Evolutionary conservation across 2,888 invertebrate species (phyloP).

Genomic region (Amphipyra tragopoginis): DNA sequence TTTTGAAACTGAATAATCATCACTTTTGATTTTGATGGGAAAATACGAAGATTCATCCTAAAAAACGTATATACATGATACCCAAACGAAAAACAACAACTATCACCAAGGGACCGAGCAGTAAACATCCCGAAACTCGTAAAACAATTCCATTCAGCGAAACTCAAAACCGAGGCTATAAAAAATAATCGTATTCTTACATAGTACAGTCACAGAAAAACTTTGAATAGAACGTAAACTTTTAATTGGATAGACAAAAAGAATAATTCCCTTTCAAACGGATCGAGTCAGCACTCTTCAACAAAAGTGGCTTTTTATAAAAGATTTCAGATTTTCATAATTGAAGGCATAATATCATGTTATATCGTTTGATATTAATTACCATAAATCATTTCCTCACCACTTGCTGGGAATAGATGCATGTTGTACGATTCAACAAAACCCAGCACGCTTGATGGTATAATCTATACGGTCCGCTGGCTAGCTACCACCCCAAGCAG

Average conservation of each 20-base stretch:
- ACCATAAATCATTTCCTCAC: too few relatives aligned
- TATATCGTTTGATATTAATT: too few relatives aligned
- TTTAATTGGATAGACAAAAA: conserved; percentile 57
- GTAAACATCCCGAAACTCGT: conserved; percentile 50
- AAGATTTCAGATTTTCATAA: not conserved
- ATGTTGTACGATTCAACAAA: too few relatives aligned
- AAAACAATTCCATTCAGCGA: conserved; percentile 46
- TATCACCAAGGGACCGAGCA: conserved; percentile 40
- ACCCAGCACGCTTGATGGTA: too few relatives aligned
- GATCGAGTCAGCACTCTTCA: conserved; percentile 10
- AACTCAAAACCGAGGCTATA: conserved; percentile 40
- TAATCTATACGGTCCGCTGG: too few relatives aligned
- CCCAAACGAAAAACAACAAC: conserved; percentile 26
- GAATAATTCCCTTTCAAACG: conserved; percentile 11
- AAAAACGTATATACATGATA: conserved; percentile 11
- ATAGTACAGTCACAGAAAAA: conserved; percentile 18
- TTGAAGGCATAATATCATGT: too few relatives aligned
- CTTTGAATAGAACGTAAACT: conserved; percentile 49
- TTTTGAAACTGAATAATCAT: too few relatives aligned
- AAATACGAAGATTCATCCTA: not conserved
- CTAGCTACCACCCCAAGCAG: too few relatives aligned
- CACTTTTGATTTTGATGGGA: too few relatives aligned
- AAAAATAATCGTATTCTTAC: conserved; percentile 50
- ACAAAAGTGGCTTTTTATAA: not conserved
- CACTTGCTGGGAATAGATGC: too few relatives aligned